Evolutionary conservation across 2,797 vertebrate genomes (phyloP).

Genomic region (Coendou prehensilis): DNA sequence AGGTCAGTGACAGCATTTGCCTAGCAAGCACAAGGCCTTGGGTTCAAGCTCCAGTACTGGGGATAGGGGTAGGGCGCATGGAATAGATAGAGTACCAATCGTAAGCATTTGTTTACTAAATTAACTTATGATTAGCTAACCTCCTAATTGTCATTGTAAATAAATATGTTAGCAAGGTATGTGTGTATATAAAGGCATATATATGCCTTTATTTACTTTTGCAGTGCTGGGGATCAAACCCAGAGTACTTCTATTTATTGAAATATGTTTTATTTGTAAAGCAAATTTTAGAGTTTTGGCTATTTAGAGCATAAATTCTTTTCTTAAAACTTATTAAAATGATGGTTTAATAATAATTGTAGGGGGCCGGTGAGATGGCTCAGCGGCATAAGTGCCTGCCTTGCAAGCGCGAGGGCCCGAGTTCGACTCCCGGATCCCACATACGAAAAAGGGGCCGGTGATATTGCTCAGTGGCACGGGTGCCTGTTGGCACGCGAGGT

Average conservation of each 20-base stretch:
- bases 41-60: not conserved
- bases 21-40: not conserved
- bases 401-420: too few relatives aligned
- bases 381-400: too few relatives aligned
- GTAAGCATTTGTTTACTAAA: slow-evolving; percentile 49
- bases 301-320: slow-evolving; percentile 36
- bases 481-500: too few relatives aligned
- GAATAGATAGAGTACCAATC: not conserved
- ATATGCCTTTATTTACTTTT: not conserved
- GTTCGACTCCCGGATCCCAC: too few relatives aligned
- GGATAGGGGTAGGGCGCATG: not conserved
- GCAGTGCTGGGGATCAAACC: not conserved
- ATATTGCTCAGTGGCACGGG: too few relatives aligned
- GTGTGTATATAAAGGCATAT: not conserved
- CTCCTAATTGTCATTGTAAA: slow-evolving; percentile 42
- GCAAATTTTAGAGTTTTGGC: slow-evolving; percentile 31
- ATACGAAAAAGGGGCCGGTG: too few relatives aligned
- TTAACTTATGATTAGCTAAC: not conserved
- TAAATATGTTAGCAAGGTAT: not conserved
- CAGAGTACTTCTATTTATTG: not conserved
- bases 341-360: not conserved
- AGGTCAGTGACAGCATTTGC: not conserved
- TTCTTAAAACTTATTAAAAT: not conserved
- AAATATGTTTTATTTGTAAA: slow-evolving; percentile 52
- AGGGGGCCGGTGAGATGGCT: too few relatives aligned